A percentile compares a stretch with the other conserved stretches of the same genome.
Conservation (phyloP, 2,888 invertebrate genomes). For the Gasteruption jaculator region DNA sequence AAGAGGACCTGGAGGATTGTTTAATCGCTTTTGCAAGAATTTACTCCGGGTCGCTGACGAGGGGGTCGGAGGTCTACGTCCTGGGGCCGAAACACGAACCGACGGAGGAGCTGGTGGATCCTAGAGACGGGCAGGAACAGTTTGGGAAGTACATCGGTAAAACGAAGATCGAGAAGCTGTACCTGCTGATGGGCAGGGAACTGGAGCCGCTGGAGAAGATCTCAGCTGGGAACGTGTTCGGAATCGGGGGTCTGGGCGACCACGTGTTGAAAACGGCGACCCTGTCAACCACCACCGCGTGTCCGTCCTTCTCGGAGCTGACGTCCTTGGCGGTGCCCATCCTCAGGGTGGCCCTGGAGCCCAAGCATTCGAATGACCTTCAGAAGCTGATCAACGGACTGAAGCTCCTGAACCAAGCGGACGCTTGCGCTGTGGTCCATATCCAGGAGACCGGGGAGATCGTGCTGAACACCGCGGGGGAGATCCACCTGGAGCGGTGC, state of each 20-base stretch:
- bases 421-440: slow-evolving; percentile 86
- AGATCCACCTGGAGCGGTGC: slow-evolving; percentile 95
- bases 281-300: slow-evolving; percentile 72
- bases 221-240: slow-evolving; percentile 87
- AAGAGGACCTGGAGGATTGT: slow-evolving; percentile 55
- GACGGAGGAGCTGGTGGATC: slow-evolving; percentile 51
- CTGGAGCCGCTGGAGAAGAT: slow-evolving; percentile 74
- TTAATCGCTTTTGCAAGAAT: slow-evolving; percentile 91
- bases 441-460: slow-evolving; percentile 94
- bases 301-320: slow-evolving; percentile 84
- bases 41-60: slow-evolving; percentile 79
- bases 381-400: slow-evolving; percentile 70
- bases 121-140: slow-evolving; percentile 59
- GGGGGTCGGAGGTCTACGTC: slow-evolving; percentile 76
- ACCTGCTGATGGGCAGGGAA: slow-evolving; percentile 90
- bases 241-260: slow-evolving; percentile 81
- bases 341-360: slow-evolving; percentile 89
- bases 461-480: slow-evolving; percentile 91
- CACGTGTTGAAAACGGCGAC: slow-evolving; percentile 88
- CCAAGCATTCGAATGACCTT: slow-evolving; percentile 75
- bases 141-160: slow-evolving; percentile 67
- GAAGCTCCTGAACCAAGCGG: slow-evolving; percentile 85
- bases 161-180: slow-evolving; percentile 69
- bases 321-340: slow-evolving; percentile 79
- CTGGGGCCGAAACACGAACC: slow-evolving; percentile 89